Evolutionary conservation across 2,888 invertebrate genomes (phyloP), one percentile per base, ranked within the genome.

Genomic region (Galeruca laticollis): DNA sequence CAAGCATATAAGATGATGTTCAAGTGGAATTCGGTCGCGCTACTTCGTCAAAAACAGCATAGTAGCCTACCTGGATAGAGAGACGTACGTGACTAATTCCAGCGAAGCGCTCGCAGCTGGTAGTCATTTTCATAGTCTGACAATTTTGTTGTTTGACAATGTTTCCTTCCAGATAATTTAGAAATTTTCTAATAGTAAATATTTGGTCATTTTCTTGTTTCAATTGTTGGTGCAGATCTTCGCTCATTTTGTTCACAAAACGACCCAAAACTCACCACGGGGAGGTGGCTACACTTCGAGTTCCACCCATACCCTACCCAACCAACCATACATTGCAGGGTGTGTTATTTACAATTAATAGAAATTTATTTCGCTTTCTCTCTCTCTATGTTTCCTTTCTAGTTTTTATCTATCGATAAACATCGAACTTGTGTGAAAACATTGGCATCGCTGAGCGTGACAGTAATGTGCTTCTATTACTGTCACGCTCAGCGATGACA

Each of bases 141-240:
- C 6, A 37, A 37, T 37, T 37, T 37, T 37, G 10, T 37, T 37
- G 37, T 37, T 37, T 37, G 37, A 37, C 37, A 37, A 37, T 37
- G 37, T 37, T 37, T 11, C 10, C 37, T 37, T 37, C 10, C 37
- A 37, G 37, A 37, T 37, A 37, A 37, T 11, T 37, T 37, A 9
- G n/a, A 37, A 37, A 37, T 37, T 37, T 37, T 37, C 37, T 37
- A 11, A 37, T 37, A 37, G 37, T 37, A 13, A 47, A 47, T 47
- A 47, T 47, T 47, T 47, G 47, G 47, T 47, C 11, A 47, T 59
- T 59, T 35, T 35, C 37, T 59, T 59, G 20, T 35, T 35, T 31
- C 35, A 57, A 31, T 57, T 57, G 5, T 57, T 57, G 47, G 47
- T 47, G 47, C 47, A 47, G 47, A 9, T 47, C 47, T 47, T 47